Base-by-base conservation (phyloP, 2,113 vertebrate genomes). In the Ptilorrhoa leucosticta region DNA sequence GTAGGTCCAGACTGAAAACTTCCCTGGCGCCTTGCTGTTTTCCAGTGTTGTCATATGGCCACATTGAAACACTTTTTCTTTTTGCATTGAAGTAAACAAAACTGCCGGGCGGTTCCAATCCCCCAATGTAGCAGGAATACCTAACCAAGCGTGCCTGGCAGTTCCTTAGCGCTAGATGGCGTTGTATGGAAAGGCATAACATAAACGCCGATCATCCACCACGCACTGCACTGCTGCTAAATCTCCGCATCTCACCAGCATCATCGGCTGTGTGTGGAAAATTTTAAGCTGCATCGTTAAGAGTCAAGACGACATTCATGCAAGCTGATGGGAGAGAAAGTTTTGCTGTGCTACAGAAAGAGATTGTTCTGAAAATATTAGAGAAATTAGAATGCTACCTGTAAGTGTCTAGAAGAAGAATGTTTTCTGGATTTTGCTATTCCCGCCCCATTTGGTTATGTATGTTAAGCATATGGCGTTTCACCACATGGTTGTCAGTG, bases 81-180 rank as follows among this genome's bases (percentile, higher is more conserved):
- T 37, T 69, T 44, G 42, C 63, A 76, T 87, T 63, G 37, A 86
- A 75, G 64, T 33, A 60, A 96, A 68, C 22, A 86, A 31, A 96
- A 90, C 15, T 23, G 22, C 44, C 9, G 71, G 14, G 12, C 4
- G 0, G 19, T 76, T 83, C 3, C 17, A 12, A 4, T 48, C 26
- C 22, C 50, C n/a, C 21, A 42, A 85, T 1, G 4, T 3, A n/a
- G 30, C 54, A 63, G n/a, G 44, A 33, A 28, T 33, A 57, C 6
- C 19, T 40, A 54, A 37, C 40, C 3, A 5, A 33, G 81, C 1
- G 7, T 26, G 24, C 7, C 6, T 60, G 70, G n/a, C 72, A 31
- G 39, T 19, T 80, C 33, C 30, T 4, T 10, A 16, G 5, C 98
- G 0, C 97, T 98, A 98, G 98, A 48, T 98, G 98, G 97, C 98